Conservation (phyloP, 2,113 vertebrate species). For the Leuciscus idus region DNA sequence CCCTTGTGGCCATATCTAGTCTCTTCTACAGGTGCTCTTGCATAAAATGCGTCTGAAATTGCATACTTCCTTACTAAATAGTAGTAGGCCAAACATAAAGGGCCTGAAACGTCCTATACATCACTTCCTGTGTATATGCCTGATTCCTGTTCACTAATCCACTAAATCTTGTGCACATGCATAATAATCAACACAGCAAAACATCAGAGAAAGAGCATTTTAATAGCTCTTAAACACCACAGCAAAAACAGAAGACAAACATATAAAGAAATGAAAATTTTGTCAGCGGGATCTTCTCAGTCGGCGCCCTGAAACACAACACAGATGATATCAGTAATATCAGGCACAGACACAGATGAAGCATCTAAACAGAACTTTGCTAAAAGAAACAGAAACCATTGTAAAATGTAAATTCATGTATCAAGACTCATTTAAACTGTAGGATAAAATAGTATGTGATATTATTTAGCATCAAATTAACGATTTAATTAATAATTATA, state of each 20-base stretch:
- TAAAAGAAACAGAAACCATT: not conserved
- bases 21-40: not conserved
- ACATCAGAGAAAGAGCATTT: slow-evolving; percentile 46
- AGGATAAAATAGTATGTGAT: not conserved
- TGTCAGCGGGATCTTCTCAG: slow-evolving; percentile 2
- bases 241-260: slow-evolving; percentile 32
- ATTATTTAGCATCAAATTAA: too few species aligned
- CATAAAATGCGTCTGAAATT: too few species aligned
- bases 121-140: not conserved
- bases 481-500: too few species aligned
- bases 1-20: slow-evolving; percentile 49
- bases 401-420: not conserved
- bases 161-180: not conserved
- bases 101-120: too few species aligned
- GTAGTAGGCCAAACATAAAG: too few species aligned
- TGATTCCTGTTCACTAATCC: not conserved
- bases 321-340: slow-evolving; percentile 14
- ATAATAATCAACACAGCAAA: slow-evolving; percentile 21
- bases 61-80: too few species aligned
- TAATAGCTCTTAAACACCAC: slow-evolving; percentile 19
- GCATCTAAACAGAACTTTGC: too few species aligned
- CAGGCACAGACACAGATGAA: not conserved
- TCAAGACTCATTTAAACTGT: not conserved
- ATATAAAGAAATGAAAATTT: slow-evolving; percentile 29
- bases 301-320: slow-evolving; percentile 48